These are phyloP conservation scores for Spheniscus mendiculus DNA, from an alignment of 2,113 vertebrate species.

Conservation along the genomic window DNA sequence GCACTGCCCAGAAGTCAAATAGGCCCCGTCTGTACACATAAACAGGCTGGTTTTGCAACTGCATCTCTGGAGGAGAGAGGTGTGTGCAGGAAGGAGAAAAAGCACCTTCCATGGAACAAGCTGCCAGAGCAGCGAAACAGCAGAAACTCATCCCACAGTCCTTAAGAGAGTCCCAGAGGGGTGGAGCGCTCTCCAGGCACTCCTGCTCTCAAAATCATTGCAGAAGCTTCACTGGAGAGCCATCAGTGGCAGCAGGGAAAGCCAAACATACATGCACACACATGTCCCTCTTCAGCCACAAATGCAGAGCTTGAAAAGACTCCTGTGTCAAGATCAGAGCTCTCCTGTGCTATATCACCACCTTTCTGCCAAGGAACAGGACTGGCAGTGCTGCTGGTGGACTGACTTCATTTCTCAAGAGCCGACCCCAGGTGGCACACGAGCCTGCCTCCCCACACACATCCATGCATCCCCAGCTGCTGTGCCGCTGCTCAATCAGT, in stretches of 20 bases:
- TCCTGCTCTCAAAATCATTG: neutral
- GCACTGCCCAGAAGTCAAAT: neutral
- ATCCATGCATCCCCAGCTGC: neutral
- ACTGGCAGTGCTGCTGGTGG: neutral
- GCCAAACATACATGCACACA: neutral
- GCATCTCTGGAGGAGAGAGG: neutral
- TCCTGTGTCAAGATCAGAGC: neutral
- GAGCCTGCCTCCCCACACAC: neutral
- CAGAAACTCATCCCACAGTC: neutral
- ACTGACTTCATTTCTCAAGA: neutral
- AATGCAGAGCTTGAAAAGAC: neutral
- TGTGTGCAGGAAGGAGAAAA: neutral
- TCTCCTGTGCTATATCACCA: neutral
- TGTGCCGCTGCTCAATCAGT: neutral
- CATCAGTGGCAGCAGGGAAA: neutral
- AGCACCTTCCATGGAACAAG: neutral
- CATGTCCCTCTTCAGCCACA: neutral
- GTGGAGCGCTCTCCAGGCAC: neutral
- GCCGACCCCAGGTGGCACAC: neutral
- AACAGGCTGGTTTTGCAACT: neutral
- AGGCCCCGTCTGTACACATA: accelerated
- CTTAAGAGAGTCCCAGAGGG: neutral
- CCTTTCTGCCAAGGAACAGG: neutral
- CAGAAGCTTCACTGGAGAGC: neutral
- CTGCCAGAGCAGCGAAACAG: neutral